Conservation (phyloP, 2,888 invertebrate species). For the Gortyna flavago region DNA sequence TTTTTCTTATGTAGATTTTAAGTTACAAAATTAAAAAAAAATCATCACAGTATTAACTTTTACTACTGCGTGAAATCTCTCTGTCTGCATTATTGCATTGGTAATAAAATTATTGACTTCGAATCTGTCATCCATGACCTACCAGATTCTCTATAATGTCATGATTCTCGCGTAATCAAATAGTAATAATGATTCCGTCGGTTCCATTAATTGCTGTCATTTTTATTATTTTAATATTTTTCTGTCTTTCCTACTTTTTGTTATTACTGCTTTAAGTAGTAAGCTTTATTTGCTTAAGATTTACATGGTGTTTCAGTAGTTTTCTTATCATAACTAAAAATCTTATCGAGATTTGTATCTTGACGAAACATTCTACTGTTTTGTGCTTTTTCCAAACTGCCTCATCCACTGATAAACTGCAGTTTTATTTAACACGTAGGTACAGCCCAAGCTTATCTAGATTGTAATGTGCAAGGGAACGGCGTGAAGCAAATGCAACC, state of each 20-base stretch:
- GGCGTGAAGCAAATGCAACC: slow-evolving; percentile 75
- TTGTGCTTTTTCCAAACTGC: slow-evolving; percentile 47
- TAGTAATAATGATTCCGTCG: slow-evolving; percentile 23
- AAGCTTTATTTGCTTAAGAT: neutral
- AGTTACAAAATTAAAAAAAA: neutral
- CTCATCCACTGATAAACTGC: slow-evolving; percentile 60
- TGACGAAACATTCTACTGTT: slow-evolving; percentile 9
- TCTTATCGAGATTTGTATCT: slow-evolving; percentile 34
- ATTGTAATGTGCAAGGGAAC: slow-evolving; percentile 66
- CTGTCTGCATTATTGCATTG: neutral
- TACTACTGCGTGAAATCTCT: no score
- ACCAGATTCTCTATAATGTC: neutral
- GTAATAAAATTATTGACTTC: neutral
- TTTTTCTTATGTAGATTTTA: no score
- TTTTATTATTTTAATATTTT: slow-evolving; percentile 32
- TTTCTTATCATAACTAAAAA: slow-evolving; percentile 3
- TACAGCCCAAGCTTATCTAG: slow-evolving; percentile 61
- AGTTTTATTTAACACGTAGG: slow-evolving; percentile 60
- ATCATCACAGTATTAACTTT: neutral
- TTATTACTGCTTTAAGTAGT: slow-evolving; percentile 5
- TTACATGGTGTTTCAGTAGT: neutral
- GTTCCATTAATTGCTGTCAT: slow-evolving; percentile 19
- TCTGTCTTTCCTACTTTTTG: neutral
- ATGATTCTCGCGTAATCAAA: neutral
- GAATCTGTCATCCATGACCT: slow-evolving; percentile 16